Evolutionary conservation across 2,113 vertebrate species (phyloP), one percentile per base, ranked within the genome.

Genomic region (Clarias macrocephalus): DNA sequence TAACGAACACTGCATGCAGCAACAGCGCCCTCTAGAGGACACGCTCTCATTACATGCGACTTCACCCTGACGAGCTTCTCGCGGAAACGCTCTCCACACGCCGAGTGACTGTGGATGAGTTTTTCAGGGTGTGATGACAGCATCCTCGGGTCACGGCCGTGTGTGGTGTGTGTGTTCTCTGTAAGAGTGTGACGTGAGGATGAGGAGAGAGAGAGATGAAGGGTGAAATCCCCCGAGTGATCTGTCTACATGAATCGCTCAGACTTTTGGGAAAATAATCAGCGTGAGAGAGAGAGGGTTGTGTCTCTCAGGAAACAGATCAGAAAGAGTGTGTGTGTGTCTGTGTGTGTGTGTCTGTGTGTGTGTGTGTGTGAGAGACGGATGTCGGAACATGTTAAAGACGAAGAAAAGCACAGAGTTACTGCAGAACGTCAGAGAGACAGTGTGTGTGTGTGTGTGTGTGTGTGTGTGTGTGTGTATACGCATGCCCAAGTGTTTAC

Each of bases 321-420:
- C 77, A 59, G 15, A 57, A 18, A 16, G 2, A 57, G 37, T 21
- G 56, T 60, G 54, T 80, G 75, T 77, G 75, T 54, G 75, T n/a
- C 48, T 54, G 75, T 84, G 42, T 84, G 52, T 42, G 28, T 80
- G 75, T 18, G 52, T 68, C 76, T n/a, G 79, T 70, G 65, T 13
- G 70, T 72, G 72, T 83, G 70, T 83, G 79, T 57, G 86, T 85
- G 76, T 8, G 56, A 65, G 60, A 33, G 84, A 66, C n/a, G 19
- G 62, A n/a, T 80, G 79, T 80, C 56, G 52, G 52, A 84, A 81
- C 60, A 80, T 75, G 60, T 88, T 82, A 85, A 63, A 48, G 52
- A n/a, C 57, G 12, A 62, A 77, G 56, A 79, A 75, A 82, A 79
- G 57, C 85, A 83, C 66, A 70, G 57, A 83, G 75, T 79, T 84